phyloP scores from a whole-genome alignment of 2,113 vertebrate species.

The Dipodomys merriami region DNA sequence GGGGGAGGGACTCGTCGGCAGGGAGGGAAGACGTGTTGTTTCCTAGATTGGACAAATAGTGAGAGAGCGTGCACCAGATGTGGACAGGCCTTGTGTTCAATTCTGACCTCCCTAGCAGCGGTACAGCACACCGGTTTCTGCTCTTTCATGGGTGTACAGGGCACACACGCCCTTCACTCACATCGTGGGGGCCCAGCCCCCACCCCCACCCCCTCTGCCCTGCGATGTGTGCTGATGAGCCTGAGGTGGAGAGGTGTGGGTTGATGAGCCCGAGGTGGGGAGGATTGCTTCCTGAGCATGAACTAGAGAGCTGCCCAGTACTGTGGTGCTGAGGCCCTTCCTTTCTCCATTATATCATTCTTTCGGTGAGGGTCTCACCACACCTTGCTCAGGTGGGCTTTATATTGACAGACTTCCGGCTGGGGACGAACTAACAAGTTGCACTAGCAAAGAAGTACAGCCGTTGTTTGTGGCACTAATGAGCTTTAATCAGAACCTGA shows the following conservation, averaged over 20 bases:
- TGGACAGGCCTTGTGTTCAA: background rate
- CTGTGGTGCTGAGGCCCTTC: background rate
- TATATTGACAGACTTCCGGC: background rate
- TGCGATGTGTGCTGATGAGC: background rate
- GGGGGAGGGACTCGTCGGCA: background rate
- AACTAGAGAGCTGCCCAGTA: background rate
- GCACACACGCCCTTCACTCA: background rate
- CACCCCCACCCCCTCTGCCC: background rate
- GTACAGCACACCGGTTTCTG: background rate
- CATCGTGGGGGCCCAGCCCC: background rate
- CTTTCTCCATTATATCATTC: background rate
- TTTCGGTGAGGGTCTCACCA: too few relatives aligned
- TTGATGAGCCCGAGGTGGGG: background rate
- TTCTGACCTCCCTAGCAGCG: background rate
- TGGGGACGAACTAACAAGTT: background rate
- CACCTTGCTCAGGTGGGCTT: background rate
- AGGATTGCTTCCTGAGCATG: background rate
- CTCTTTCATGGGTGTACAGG: background rate
- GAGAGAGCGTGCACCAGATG: background rate
- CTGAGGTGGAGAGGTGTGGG: too few relatives aligned
- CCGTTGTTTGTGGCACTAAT: background rate
- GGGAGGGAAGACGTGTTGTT: background rate
- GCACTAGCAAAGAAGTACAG: background rate
- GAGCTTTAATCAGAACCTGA: conserved; percentile 70
- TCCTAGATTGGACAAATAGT: background rate